Evolutionary conservation across 2,113 vertebrate genomes (phyloP), one percentile per base, ranked within the genome.

Genomic region (Gambusia affinis): DNA sequence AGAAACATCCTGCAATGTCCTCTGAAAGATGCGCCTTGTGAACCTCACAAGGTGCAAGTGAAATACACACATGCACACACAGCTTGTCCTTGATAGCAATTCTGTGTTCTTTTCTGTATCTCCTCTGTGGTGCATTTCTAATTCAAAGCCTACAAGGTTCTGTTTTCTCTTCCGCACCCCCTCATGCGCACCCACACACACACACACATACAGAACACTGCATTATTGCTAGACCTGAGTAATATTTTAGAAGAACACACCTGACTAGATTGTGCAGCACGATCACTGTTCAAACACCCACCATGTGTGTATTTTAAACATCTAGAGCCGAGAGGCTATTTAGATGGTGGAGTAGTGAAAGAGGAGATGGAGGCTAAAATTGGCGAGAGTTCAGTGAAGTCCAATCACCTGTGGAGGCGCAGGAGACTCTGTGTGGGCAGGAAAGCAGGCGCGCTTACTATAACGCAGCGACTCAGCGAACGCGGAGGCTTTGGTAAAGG

Each of bases 341-440:
- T 73, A 65, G 79, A 90, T n/a, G 62, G 75, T 33, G 66, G 72
- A 81, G 84, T n/a, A 64, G 73, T 82, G 78, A 75, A 79, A 81
- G 27, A 70, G 60, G 35, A 71, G 72, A 60, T 75, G 78, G 79
- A 82, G 80, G 85, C 82, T 88, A 88, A 87, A 90, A 88, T 72
- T 90, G 91, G 86, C 87, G 39, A 15, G 74, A 75, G 83, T 85
- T 91, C 78, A 87, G 79, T 73, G 77, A 74, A 78, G 86, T 72
- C 80, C 86, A 78, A 68, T 88, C 86, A 93, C 90, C 91, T 92
- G 91, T 85, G 93, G 92, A 75, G 92, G 91, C 73, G 92, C 78
- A 64, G 78, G 81, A 79, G 72, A 79, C 79, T 42, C 63, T 37
- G 83, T 71, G 88, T 91, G 86, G 87, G 92, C 37, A 66, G 84